Evolutionary conservation across 2,888 invertebrate species (phyloP), one percentile per base, ranked within the genome.

Genomic region (Tinea trinotella): DNA sequence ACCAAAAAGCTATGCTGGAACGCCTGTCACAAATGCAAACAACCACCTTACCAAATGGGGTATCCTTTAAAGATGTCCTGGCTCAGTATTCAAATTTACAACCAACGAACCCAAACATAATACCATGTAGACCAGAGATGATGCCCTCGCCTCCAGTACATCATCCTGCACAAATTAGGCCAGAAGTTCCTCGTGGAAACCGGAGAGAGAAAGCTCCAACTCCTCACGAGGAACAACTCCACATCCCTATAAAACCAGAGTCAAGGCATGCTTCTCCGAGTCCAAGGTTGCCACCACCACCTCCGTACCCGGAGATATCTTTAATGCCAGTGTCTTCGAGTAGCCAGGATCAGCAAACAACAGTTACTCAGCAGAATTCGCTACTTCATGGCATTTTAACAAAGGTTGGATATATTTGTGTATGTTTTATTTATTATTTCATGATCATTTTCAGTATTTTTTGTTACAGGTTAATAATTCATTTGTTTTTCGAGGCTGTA

Each of bases 231-330:
- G 73, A 71, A 17, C 10, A 4, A 7, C 46, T 59, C 4, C 70
- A 72, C 59, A 64, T 59, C 58, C 64, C 71, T 3, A 48, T 48
- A 18, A 77, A 80, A 67, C 65, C 71, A 54, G 64, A 10, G 15
- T 19, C 66, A 73, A 81, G 0, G 4, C 50, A 24, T n/a, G 50
- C 50, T 24, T 74, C 83, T 0, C 71, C 79, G 0, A 76, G 75
- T 52, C 77, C 85, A 6, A 65, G 83, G 18, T 74, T 88, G 54
- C 88, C 88, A 1, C 89, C 90, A 5, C 91, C 91, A 3, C 91
- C 90, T 50, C 91, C 90, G 52, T 93, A 93, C 78, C 93, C 93
- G 0, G 93, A 93, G 75, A 93, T 93, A 49, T 93, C 93, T 1
- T 84, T 93, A 15, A 90, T 93, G 66, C 93, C 93, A 0, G 93